These are phyloP conservation scores for Numenius phaeopus DNA, from an alignment of 2,797 vertebrate genomes.

Conservation along the genomic window DNA sequence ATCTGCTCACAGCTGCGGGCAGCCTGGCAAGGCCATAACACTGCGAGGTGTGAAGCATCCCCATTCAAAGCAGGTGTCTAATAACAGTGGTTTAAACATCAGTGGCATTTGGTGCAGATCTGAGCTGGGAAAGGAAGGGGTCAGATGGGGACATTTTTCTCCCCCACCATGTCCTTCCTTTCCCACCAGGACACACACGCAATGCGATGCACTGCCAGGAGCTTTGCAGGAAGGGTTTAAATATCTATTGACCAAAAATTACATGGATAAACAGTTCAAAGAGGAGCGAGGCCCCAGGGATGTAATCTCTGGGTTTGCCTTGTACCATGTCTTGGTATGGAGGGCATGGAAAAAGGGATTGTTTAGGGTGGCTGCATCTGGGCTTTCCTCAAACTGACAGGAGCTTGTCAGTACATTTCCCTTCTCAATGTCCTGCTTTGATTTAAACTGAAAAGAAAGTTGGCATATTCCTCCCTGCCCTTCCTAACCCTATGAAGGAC, in stretches of 20 bases:
- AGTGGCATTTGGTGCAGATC: background rate
- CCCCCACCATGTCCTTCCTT: accelerated
- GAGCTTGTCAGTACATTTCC: background rate
- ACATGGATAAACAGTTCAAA: background rate
- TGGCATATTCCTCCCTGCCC: accelerated
- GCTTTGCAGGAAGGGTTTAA: background rate
- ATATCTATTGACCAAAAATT: background rate
- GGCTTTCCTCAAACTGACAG: background rate
- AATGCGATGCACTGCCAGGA: accelerated
- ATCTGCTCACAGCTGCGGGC: accelerated
- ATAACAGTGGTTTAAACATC: background rate
- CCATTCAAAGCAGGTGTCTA: accelerated
- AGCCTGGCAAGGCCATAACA: background rate
- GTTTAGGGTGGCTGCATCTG: background rate
- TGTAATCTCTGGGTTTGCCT: accelerated
- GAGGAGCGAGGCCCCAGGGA: background rate
- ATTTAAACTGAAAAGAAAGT: background rate
- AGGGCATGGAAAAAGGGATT: background rate
- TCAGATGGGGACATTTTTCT: accelerated
- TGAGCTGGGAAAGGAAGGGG: background rate
- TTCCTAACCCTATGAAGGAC: background rate
- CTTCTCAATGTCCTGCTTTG: background rate
- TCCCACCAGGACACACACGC: accelerated
- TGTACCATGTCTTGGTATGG: accelerated
- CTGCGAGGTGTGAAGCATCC: accelerated